These are phyloP conservation scores for Cryptosula pallasiana DNA, from an alignment of 2,888 invertebrate genomes.

Conservation along the genomic window DNA sequence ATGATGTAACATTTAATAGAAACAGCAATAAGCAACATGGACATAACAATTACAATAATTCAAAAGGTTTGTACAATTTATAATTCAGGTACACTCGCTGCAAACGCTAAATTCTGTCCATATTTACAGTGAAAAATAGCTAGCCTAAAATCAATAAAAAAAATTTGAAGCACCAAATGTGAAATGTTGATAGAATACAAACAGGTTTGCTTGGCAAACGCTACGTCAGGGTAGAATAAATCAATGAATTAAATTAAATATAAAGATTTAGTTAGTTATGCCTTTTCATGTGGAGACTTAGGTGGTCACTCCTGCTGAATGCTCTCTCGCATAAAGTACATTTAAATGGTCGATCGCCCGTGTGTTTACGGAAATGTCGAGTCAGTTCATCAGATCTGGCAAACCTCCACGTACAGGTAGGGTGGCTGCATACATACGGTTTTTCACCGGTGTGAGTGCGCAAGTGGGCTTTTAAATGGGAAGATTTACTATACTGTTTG, in stretches of 20 bases:
- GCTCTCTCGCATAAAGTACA: constrained; percentile 63
- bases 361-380: constrained; percentile 60
- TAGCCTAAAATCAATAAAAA: background rate
- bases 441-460: constrained; percentile 65
- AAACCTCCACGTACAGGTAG: constrained; percentile 62
- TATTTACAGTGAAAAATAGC: background rate
- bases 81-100: background rate
- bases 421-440: constrained; percentile 63
- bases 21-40: background rate
- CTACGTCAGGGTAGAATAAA: too few species aligned
- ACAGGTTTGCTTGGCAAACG: background rate
- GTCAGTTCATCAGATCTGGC: constrained; percentile 63
- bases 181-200: background rate
- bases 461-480: constrained; percentile 61
- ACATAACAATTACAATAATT: background rate
- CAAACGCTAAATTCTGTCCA: background rate
- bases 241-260: background rate
- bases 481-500: constrained; percentile 63
- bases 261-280: constrained; percentile 51
- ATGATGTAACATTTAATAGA: too few species aligned
- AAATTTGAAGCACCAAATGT: background rate
- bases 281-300: constrained; percentile 64
- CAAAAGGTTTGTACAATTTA: background rate
- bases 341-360: constrained; percentile 63
- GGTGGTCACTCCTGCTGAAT: constrained; percentile 64